These are phyloP conservation scores for Garra rufa DNA, from an alignment of 2,113 vertebrate species.

Conservation along the genomic window DNA sequence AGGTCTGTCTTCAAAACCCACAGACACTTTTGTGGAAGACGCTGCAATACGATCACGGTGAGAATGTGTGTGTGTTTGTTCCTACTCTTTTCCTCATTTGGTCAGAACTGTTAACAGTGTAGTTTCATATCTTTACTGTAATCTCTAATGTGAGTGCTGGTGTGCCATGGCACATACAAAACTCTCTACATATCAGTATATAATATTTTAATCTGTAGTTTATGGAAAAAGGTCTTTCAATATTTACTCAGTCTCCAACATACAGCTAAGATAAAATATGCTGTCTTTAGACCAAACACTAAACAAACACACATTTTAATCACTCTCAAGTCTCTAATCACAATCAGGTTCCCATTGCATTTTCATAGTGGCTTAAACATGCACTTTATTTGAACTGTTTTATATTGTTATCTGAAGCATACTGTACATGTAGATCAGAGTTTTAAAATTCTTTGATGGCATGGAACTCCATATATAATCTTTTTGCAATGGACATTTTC, in stretches of 20 bases:
- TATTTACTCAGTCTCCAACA: background rate
- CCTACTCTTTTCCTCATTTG: constrained; percentile 27
- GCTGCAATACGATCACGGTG: background rate
- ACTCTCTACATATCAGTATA: background rate
- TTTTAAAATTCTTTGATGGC: background rate
- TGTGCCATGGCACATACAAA: background rate
- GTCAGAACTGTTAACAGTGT: constrained; percentile 18
- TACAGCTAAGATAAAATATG: background rate
- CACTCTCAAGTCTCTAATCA: too few species aligned
- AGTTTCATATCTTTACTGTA: constrained; percentile 35
- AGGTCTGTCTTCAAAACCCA: constrained; percentile 2
- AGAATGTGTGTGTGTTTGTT: background rate
- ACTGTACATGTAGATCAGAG: background rate
- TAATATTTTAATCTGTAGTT: background rate
- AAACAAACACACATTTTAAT: background rate
- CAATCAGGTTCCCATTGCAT: background rate
- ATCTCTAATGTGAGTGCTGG: background rate
- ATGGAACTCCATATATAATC: background rate
- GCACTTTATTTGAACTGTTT: background rate
- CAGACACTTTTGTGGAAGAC: background rate
- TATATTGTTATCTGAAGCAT: background rate
- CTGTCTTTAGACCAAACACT: background rate
- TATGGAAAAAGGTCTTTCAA: background rate
- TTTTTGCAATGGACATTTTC: too few species aligned
- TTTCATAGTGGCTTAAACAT: background rate